phyloP scores from a whole-genome alignment of 2,888 invertebrate genomes.

The Crioceris asparagi region DNA sequence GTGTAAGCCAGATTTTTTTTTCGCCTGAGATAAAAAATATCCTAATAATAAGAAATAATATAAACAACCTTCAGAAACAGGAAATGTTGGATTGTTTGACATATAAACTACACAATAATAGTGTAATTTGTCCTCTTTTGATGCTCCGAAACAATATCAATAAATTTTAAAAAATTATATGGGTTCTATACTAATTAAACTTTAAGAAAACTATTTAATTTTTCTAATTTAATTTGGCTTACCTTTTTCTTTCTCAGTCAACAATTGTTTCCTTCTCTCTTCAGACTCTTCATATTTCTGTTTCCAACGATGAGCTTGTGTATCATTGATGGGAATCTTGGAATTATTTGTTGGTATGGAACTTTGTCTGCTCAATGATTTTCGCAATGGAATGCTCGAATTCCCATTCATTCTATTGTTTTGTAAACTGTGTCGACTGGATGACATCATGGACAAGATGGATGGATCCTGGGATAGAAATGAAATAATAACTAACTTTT shows the following conservation, averaged over 20 bases:
- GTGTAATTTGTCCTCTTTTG: too few species aligned
- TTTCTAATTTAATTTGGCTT: constrained; percentile 19
- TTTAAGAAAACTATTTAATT: constrained; percentile 1
- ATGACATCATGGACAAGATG: constrained; percentile 14
- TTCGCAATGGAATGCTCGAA: constrained; percentile 33
- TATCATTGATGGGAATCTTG: constrained; percentile 23
- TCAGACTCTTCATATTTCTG: constrained; percentile 61
- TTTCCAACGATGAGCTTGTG: constrained; percentile 52
- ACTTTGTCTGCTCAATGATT: constrained; percentile 20
- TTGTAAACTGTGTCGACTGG: constrained; percentile 20
- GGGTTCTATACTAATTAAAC: too few species aligned
- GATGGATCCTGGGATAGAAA: constrained; percentile 6
- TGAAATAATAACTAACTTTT: too few species aligned
- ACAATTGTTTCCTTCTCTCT: constrained; percentile 52
- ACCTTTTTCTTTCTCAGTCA: constrained; percentile 63
- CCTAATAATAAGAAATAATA: too few species aligned
- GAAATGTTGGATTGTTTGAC: too few species aligned
- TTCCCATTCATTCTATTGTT: constrained; percentile 25
- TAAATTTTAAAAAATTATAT: too few species aligned
- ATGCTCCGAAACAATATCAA: too few species aligned
- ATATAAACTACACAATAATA: too few species aligned
- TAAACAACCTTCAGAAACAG: too few species aligned
- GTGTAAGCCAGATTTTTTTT: too few species aligned
- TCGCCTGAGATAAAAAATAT: too few species aligned
- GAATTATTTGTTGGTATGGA: constrained; percentile 17